A percentile compares a stretch with the other conserved stretches of the same genome.
Conservation (phyloP, 1,140 invertebrate genomes). For the Hylaeus anthracinus region DNA sequence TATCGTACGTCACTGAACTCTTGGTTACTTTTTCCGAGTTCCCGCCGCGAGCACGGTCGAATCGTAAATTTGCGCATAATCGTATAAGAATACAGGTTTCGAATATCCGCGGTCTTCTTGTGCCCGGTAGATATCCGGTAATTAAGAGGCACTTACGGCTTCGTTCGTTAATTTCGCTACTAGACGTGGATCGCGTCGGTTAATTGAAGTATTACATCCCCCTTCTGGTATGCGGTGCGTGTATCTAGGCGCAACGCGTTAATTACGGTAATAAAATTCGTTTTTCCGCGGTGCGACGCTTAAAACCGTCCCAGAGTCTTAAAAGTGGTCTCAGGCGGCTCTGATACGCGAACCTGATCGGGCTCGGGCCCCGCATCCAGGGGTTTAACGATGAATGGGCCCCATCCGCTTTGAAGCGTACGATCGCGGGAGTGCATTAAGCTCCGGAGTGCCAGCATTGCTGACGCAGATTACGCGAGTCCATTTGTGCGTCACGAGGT, state of each 20-base stretch:
- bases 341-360: not conserved
- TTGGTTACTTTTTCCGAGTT: not conserved
- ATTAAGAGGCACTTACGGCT: constrained; percentile 34
- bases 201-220: constrained; percentile 34
- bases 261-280: constrained; percentile 27
- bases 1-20: not conserved
- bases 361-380: not conserved
- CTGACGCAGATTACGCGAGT: constrained; percentile 32
- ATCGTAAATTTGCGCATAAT: constrained; percentile 2
- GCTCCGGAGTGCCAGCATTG: constrained; percentile 4
- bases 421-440: constrained; percentile 27
- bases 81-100: not conserved
- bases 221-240: constrained; percentile 10
- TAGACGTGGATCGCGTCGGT: constrained; percentile 10
- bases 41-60: too few relatives aligned
- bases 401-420: constrained; percentile 5
- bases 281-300: constrained; percentile 25
- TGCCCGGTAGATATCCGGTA: not conserved
- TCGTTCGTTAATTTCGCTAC: constrained; percentile 33
- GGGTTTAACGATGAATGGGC: constrained; percentile 34
- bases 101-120: not conserved
- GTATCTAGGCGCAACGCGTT: constrained; percentile 7
- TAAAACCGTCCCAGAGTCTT: not conserved
- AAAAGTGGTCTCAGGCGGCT: not conserved
- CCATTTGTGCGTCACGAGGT: constrained; percentile 33